Evolutionary conservation across 2,888 invertebrate genomes (phyloP), one percentile per base, ranked within the genome.

Genomic region (Pristionchus japonicus): DNA sequence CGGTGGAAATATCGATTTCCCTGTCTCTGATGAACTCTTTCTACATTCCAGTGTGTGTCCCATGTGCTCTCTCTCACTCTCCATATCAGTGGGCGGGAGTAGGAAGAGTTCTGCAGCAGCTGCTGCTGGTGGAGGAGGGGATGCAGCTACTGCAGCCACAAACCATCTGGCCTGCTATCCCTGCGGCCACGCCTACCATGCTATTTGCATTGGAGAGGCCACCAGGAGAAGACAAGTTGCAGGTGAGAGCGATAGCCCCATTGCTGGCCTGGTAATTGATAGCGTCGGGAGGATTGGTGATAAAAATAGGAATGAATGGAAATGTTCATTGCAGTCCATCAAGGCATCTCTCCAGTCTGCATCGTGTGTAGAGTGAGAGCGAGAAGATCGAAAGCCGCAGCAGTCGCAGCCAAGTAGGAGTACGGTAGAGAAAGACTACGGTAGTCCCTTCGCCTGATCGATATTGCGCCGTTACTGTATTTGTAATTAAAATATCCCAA

Each of bases 111-210:
- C 27, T 34, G 90, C 89, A 40, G 61, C 23, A 61, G 61, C n/a
- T n/a, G n/a, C n/a, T n/a, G n/a, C n/a, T n/a, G n/a, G n/a, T n/a
- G 67, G 27, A 67, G 67, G 67, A 67, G 67, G 67, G 34, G 34
- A 34, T 17, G 31, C n/a, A 27, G 85, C 82, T 0, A 89, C 89
- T 2, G 89, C 90, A 17, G 20, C n/a, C 31, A 13, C 34, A 9
- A 70, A 37, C 70, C 31, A 34, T 13, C 40, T 74, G 27, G 87
- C 87, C 2, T 85, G 89, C 20, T 91, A 89, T 47, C 88, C 70
- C 2, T 92, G 92, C 86, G 90, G 91, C 34, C 92, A 92, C 89
- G 88, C 90, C 0, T 91, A 89, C 86, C 92, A 92, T 84, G 88
- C 90, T 31, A 86, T 90, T 40, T 92, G 92, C 77, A 87, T 91